phyloP scores from a whole-genome alignment of 2,797 vertebrate genomes.

The Galaxias olidus region DNA sequence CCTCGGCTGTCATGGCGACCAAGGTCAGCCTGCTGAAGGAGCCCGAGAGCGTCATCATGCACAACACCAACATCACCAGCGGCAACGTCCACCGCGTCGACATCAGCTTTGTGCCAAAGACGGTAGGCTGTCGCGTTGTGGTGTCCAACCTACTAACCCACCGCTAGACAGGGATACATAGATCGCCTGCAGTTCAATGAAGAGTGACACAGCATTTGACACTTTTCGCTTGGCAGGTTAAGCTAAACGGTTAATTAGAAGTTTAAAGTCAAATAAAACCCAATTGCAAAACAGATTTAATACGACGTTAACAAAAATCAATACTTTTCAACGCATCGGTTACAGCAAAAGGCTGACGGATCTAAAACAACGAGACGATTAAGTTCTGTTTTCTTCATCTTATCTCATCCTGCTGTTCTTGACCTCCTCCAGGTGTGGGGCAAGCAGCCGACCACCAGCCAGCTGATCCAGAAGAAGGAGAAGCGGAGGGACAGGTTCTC shows the following conservation, averaged over 20 bases:
- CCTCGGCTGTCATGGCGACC: slow-evolving; percentile 30
- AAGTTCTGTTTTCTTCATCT: too few species aligned
- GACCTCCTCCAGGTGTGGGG: slow-evolving; percentile 77
- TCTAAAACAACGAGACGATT: too few species aligned
- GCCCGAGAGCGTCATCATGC: slow-evolving; percentile 63
- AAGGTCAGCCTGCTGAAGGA: slow-evolving; percentile 36
- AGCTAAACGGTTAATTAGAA: too few species aligned
- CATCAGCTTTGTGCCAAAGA: slow-evolving; percentile 83
- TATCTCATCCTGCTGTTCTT: too few species aligned
- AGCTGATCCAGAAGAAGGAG: slow-evolving; percentile 78
- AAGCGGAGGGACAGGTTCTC: slow-evolving; percentile 61
- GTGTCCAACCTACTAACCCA: too few species aligned
- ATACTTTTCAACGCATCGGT: too few species aligned
- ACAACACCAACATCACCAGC: slow-evolving; percentile 76
- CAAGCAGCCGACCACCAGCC: slow-evolving; percentile 75
- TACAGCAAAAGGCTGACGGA: too few species aligned
- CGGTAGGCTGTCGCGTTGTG: slow-evolving; percentile 62
- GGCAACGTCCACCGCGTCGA: slow-evolving; percentile 75
- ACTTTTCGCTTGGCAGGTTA: too few species aligned
- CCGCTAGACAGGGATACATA: too few species aligned
- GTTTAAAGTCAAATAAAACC: background rate
- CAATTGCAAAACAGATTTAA: slow-evolving; percentile 6
- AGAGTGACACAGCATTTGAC: too few species aligned
- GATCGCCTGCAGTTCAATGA: background rate
- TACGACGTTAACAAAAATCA: too few species aligned